phyloP scores from a whole-genome alignment of 2,797 vertebrate genomes.

The Menidia menidia region DNA sequence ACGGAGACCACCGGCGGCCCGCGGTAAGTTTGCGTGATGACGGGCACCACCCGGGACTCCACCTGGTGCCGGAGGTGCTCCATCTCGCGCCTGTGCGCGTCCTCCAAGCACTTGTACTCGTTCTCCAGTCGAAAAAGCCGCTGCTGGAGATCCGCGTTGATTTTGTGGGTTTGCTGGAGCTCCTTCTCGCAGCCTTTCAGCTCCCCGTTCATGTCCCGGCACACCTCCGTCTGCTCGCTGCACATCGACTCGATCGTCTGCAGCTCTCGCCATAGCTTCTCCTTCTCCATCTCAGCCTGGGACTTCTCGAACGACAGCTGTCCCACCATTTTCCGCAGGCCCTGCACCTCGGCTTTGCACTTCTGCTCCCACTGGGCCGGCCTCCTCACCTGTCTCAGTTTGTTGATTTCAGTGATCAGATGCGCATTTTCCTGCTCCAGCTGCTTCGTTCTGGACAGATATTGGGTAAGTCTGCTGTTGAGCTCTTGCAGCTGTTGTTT shows the following conservation, averaged over 20 bases:
- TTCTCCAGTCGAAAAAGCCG: slow-evolving; percentile 81
- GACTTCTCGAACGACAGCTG: slow-evolving; percentile 87
- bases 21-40: slow-evolving; percentile 66
- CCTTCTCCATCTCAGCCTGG: slow-evolving; percentile 89
- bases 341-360: slow-evolving; percentile 83
- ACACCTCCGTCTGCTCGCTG: slow-evolving; percentile 80
- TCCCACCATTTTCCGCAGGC: slow-evolving; percentile 84
- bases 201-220: slow-evolving; percentile 85
- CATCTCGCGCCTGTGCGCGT: slow-evolving; percentile 80
- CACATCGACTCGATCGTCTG: slow-evolving; percentile 80
- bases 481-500: slow-evolving; percentile 91
- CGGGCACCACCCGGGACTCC: slow-evolving; percentile 62
- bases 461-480: slow-evolving; percentile 88
- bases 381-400: slow-evolving; percentile 70
- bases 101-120: slow-evolving; percentile 83
- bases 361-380: slow-evolving; percentile 56
- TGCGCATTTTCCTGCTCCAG: slow-evolving; percentile 90
- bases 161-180: slow-evolving; percentile 81
- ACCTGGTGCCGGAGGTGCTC: slow-evolving; percentile 79
- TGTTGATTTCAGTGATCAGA: slow-evolving; percentile 84
- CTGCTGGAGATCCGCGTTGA: slow-evolving; percentile 86
- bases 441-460: slow-evolving; percentile 88
- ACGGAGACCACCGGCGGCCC: slow-evolving; percentile 68
- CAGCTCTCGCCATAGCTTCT: slow-evolving; percentile 87
- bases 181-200: slow-evolving; percentile 82